A percentile compares a stretch with the other conserved stretches of the same genome.
These are phyloP conservation scores for Busseola fusca DNA, from an alignment of 2,888 invertebrate genomes.

Conservation along the genomic window DNA sequence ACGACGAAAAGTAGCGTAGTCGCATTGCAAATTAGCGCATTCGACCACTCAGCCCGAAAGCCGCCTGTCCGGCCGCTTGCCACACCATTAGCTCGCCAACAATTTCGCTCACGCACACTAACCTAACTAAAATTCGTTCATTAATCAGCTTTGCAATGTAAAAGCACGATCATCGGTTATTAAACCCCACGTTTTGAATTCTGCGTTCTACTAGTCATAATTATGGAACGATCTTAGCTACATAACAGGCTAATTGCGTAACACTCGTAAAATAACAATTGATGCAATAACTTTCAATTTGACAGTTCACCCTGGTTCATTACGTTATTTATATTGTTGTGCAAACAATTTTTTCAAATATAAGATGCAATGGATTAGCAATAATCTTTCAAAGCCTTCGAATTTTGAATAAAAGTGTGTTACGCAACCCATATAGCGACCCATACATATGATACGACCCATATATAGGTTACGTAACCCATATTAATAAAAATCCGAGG, in stretches of 20 bases:
- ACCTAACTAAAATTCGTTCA: conserved; percentile 61
- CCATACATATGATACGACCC: too few species aligned
- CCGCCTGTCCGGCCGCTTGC: conserved; percentile 73
- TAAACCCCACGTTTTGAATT: conserved; percentile 44
- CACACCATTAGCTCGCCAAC: conserved; percentile 77
- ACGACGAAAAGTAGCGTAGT: conserved; percentile 76
- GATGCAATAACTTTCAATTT: neutral
- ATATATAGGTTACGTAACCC: too few species aligned
- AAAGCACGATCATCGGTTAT: conserved; percentile 54
- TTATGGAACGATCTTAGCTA: conserved; percentile 19
- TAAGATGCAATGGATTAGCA: neutral
- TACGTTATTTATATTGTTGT: neutral
- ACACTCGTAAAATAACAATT: neutral
- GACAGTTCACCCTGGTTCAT: neutral
- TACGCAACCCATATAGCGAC: too few species aligned
- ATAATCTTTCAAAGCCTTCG: too few species aligned
- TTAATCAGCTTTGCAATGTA: conserved; percentile 61
- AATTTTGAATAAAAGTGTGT: neutral
- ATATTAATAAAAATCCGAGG: too few species aligned
- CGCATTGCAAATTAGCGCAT: conserved; percentile 81
- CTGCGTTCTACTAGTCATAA: conserved; percentile 42
- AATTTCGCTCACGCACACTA: conserved; percentile 56
- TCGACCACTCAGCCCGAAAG: conserved; percentile 76
- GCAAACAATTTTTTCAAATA: neutral
- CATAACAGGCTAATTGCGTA: neutral